Conservation (phyloP, 2,888 invertebrate species). For the Tipula confusa region DNA sequence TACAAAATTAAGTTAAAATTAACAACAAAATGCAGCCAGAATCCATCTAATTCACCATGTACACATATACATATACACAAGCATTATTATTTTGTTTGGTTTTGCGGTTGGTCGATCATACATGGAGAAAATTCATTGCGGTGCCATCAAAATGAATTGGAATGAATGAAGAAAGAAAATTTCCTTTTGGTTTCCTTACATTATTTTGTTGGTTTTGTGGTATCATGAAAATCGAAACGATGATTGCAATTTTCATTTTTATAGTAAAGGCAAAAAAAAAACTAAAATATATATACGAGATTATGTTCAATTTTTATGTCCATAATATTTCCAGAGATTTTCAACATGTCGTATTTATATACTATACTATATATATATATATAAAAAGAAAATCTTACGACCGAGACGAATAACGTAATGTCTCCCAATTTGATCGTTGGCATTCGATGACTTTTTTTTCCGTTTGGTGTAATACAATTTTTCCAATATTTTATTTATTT, state of each 20-base stretch:
- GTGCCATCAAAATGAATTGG: constrained; percentile 8
- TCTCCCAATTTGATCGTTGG: not conserved
- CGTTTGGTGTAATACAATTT: not conserved
- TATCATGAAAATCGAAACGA: not conserved
- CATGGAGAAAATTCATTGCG: not conserved
- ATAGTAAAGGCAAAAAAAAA: not conserved
- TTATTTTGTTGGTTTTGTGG: not conserved
- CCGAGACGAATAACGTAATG: not conserved
- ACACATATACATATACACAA: not conserved
- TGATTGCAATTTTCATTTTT: not conserved
- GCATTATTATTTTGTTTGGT: not conserved
- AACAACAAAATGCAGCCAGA: not conserved
- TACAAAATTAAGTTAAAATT: not conserved
- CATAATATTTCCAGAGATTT: not conserved
- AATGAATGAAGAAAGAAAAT: not conserved
- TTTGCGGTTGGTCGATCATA: not conserved
- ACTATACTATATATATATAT: not conserved
- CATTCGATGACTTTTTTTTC: not conserved
- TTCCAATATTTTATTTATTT: not conserved
- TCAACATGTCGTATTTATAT: constrained; percentile 12
- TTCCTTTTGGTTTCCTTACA: not conserved
- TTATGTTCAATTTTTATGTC: not conserved
- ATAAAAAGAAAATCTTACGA: not conserved
- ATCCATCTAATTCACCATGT: not conserved
- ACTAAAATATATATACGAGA: not conserved